These are phyloP conservation scores for Notarius lentiginosus DNA, from an alignment of 2,113 vertebrate genomes.

Conservation along the genomic window DNA sequence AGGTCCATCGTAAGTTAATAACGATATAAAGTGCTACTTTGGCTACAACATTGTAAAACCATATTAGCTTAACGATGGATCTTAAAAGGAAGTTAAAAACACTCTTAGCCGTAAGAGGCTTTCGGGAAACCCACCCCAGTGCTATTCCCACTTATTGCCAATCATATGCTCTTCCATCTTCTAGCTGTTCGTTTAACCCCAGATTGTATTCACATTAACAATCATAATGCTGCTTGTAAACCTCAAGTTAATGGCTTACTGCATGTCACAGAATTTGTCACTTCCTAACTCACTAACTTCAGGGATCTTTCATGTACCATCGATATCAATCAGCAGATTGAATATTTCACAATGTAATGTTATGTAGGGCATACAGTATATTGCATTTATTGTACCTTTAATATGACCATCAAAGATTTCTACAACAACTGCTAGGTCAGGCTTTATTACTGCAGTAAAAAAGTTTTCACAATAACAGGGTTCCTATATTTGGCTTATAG, in stretches of 20 bases:
- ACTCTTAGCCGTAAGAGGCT: too few relatives aligned
- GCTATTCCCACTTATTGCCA: neutral
- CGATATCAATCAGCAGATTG: neutral
- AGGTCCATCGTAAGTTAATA: too few relatives aligned
- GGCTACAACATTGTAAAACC: too few relatives aligned
- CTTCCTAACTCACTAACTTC: neutral
- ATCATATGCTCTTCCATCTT: neutral
- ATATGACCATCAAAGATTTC: neutral
- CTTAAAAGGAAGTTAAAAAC: too few relatives aligned
- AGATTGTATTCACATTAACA: neutral
- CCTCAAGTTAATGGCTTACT: neutral
- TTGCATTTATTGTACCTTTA: neutral
- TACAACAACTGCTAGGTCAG: neutral
- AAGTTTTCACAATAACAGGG: neutral
- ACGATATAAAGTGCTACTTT: too few relatives aligned
- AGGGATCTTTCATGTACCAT: neutral
- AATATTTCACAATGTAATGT: neutral
- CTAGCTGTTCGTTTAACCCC: neutral
- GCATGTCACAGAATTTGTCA: slow-evolving; percentile 14
- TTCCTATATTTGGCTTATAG: neutral
- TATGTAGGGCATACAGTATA: too few relatives aligned
- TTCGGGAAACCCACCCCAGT: neutral
- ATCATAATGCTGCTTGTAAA: slow-evolving; percentile 25
- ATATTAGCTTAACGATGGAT: too few relatives aligned
- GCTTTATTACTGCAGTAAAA: neutral